A percentile compares a stretch with the other conserved stretches of the same genome.
phyloP scores from a whole-genome alignment of 2,797 vertebrate species.

The Lates japonicus region DNA sequence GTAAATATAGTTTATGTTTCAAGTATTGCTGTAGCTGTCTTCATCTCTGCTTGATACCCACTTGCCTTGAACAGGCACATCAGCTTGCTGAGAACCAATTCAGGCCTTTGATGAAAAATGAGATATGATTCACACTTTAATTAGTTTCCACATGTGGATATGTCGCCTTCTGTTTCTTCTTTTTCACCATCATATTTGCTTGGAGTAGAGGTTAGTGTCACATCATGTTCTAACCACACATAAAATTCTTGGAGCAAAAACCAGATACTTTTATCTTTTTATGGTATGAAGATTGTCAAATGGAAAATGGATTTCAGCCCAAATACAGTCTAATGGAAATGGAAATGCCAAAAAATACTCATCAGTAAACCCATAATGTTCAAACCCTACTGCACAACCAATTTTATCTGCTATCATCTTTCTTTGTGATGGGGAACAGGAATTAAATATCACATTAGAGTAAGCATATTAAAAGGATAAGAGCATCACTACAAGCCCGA shows the following conservation, averaged over 20 bases:
- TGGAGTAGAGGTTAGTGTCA: conserved; percentile 33
- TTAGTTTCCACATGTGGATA: conserved; percentile 59
- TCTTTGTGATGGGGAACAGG: conserved; percentile 72
- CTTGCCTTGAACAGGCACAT: conserved; percentile 47
- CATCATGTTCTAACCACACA: conserved; percentile 46
- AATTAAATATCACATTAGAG: conserved; percentile 78
- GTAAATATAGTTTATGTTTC: conserved; percentile 39
- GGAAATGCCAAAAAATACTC: conserved; percentile 69
- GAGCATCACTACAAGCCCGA: conserved; percentile 66
- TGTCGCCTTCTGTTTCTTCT: conserved; percentile 19
- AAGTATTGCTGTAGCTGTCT: conserved; percentile 33
- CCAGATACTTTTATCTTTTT: conserved; percentile 52
- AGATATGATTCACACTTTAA: conserved; percentile 69
- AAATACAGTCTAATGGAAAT: conserved; percentile 74
- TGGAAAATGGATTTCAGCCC: conserved; percentile 65
- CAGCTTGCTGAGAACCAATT: conserved; percentile 43
- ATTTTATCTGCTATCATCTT: conserved; percentile 76
- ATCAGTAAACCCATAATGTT: conserved; percentile 61
- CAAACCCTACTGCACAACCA: conserved; percentile 59
- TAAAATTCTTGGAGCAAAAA: conserved; percentile 45
- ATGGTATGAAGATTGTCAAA: conserved; percentile 58
- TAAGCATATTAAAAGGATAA: conserved; percentile 80
- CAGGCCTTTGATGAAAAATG: conserved; percentile 55
- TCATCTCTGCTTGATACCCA: conserved; percentile 45
- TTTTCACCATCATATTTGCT: conserved; percentile 21